Conservation (phyloP, 2,888 invertebrate species). For the Morpho helenor region DNA sequence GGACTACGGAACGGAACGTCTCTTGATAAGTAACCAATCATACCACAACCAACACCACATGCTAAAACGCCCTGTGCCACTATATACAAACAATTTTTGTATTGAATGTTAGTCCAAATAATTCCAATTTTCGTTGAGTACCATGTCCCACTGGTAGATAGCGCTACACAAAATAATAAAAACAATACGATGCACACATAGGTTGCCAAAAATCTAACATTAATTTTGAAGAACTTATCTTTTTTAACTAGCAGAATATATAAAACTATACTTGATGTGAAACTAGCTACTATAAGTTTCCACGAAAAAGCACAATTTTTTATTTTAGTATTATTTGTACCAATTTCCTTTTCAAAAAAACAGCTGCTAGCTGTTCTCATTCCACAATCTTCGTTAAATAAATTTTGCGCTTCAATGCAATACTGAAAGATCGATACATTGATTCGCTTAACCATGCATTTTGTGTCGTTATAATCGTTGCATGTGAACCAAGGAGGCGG, state of each 20-base stretch:
- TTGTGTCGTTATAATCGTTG: slow-evolving; percentile 43
- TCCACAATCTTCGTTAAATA: slow-evolving; percentile 59
- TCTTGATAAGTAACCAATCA: slow-evolving; percentile 49
- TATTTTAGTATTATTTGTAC: slow-evolving; percentile 41
- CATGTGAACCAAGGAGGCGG: slow-evolving; percentile 64
- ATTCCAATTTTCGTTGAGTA: slow-evolving; percentile 42
- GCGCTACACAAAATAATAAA: slow-evolving; percentile 49
- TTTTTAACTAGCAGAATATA: slow-evolving; percentile 52
- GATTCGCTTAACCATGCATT: slow-evolving; percentile 63
- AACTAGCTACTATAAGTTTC: slow-evolving; percentile 44
- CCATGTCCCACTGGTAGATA: slow-evolving; percentile 61
- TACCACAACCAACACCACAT: slow-evolving; percentile 54
- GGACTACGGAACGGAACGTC: slow-evolving; percentile 62
- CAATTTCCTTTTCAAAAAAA: slow-evolving; percentile 61
- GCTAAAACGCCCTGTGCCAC: slow-evolving; percentile 45
- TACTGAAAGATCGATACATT: slow-evolving; percentile 63
- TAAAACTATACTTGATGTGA: slow-evolving; percentile 37
- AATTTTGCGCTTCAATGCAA: slow-evolving; percentile 55
- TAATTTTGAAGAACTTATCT: slow-evolving; percentile 44
- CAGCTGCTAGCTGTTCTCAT: slow-evolving; percentile 60
- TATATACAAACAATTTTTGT: slow-evolving; percentile 35
- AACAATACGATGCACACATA: slow-evolving; percentile 46
- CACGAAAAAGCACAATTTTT: slow-evolving; percentile 43
- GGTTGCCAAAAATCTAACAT: slow-evolving; percentile 39
- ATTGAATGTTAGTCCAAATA: slow-evolving; percentile 38